phyloP scores from a whole-genome alignment of 2,113 vertebrate genomes.

The Rhinopomastus cyanomelas region DNA sequence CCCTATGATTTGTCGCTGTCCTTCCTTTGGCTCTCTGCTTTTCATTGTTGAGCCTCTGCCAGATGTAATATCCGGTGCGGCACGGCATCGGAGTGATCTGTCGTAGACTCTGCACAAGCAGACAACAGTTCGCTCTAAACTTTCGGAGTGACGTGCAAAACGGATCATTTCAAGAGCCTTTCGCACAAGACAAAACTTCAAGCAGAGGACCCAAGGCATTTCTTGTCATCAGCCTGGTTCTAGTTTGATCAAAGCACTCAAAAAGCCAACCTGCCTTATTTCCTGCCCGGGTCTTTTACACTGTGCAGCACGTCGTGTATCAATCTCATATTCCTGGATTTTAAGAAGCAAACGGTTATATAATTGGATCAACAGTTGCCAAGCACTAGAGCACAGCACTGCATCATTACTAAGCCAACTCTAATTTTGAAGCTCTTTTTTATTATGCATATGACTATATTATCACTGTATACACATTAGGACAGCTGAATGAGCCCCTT shows the following conservation, averaged over 20 bases:
- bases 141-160: slow-evolving; percentile 54
- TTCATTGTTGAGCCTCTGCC: background rate
- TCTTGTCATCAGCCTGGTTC: slow-evolving; percentile 71
- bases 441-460: slow-evolving; percentile 70
- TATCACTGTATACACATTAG: slow-evolving; percentile 76
- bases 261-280: slow-evolving; percentile 61
- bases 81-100: background rate
- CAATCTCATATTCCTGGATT: slow-evolving; percentile 48
- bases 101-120: background rate
- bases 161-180: slow-evolving; percentile 57
- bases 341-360: slow-evolving; percentile 49
- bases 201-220: slow-evolving; percentile 66
- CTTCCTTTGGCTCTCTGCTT: background rate
- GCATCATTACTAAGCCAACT: slow-evolving; percentile 54
- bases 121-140: background rate
- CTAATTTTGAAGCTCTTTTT: slow-evolving; percentile 67
- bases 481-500: slow-evolving; percentile 72
- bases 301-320: slow-evolving; percentile 54
- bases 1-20: background rate
- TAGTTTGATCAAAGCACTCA: slow-evolving; percentile 71
- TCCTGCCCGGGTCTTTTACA: slow-evolving; percentile 60
- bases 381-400: slow-evolving; percentile 28
- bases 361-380: slow-evolving; percentile 71
- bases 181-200: slow-evolving; percentile 61
- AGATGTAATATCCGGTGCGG: background rate